phyloP scores from a whole-genome alignment of 2,797 vertebrate genomes.

The Urocyon cinereoargenteus region DNA sequence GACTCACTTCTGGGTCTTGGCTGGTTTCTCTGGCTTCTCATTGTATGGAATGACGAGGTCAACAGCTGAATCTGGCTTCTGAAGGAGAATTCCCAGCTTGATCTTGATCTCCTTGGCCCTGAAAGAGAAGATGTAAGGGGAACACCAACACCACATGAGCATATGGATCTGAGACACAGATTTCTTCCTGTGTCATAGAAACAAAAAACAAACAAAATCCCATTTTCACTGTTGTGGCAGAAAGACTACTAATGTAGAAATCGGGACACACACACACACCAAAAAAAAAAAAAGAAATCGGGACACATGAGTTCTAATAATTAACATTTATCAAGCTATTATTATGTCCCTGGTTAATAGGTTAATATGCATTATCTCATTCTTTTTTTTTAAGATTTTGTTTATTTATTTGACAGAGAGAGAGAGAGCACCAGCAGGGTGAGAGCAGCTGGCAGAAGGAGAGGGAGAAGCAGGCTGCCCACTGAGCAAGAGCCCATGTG shows the following conservation, averaged over 20 bases:
- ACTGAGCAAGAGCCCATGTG: too few relatives aligned
- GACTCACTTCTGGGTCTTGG: constrained; percentile 96
- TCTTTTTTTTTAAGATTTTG: background rate
- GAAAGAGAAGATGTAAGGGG: constrained; percentile 20
- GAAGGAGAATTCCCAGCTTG: constrained; percentile 96
- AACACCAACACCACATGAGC: background rate
- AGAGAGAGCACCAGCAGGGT: too few relatives aligned
- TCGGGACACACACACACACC: background rate
- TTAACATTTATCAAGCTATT: background rate
- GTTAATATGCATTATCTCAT: background rate
- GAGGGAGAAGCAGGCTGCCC: too few relatives aligned
- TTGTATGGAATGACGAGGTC: constrained; percentile 96
- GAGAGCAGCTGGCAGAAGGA: too few relatives aligned
- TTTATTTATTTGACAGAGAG: too few relatives aligned
- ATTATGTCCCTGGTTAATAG: too few relatives aligned
- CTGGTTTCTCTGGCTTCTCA: constrained; percentile 94
- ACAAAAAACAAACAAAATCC: background rate
- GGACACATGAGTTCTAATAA: background rate
- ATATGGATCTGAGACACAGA: background rate
- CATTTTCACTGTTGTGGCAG: background rate
- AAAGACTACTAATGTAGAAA: background rate
- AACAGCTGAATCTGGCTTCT: constrained; percentile 95
- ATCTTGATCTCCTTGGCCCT: constrained; percentile 99
- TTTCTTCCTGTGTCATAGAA: background rate
- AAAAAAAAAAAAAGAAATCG: background rate